Evolutionary conservation across 2,797 vertebrate species (phyloP).

Genomic region (Aplochiton taeniatus): DNA sequence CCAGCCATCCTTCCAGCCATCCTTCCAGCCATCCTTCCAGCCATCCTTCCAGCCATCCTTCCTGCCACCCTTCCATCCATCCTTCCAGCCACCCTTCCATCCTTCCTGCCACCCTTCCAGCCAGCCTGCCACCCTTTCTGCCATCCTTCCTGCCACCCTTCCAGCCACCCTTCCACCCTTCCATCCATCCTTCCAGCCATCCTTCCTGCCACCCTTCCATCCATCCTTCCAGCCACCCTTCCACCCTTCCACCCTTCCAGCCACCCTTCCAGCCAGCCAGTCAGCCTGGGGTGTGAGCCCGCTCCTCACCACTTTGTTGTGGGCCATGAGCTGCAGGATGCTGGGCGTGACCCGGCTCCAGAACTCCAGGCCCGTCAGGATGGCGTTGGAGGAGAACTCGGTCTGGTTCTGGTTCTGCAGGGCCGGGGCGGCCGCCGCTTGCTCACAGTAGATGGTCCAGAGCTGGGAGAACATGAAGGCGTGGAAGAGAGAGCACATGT

Average conservation of each 20-base stretch:
- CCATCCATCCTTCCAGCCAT: too few relatives aligned
- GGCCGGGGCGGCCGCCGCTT: conserved; percentile 87
- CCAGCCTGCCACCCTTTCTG: too few relatives aligned
- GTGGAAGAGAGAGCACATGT: conserved; percentile 99
- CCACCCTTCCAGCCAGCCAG: too few relatives aligned
- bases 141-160: too few relatives aligned
- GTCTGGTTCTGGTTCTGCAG: conserved; percentile 93
- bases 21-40: not conserved
- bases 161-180: too few relatives aligned
- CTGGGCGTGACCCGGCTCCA: conserved; percentile 98
- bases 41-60: not conserved
- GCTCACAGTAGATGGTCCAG: conserved; percentile 98
- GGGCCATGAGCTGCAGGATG: conserved; percentile 98
- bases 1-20: not conserved
- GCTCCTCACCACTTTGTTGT: conserved; percentile 95
- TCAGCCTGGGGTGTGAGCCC: too few relatives aligned
- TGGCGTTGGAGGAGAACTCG: conserved; percentile 92
- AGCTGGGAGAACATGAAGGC: conserved; percentile 99
- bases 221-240: too few relatives aligned
- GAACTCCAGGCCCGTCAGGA: conserved; percentile 96
- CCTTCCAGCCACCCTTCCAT: too few relatives aligned
- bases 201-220: too few relatives aligned
- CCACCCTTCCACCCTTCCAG: too few relatives aligned
- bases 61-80: not conserved
- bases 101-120: too few relatives aligned